Conservation (phyloP, 2,888 invertebrate genomes). For the Platynereis dumerilii region DNA sequence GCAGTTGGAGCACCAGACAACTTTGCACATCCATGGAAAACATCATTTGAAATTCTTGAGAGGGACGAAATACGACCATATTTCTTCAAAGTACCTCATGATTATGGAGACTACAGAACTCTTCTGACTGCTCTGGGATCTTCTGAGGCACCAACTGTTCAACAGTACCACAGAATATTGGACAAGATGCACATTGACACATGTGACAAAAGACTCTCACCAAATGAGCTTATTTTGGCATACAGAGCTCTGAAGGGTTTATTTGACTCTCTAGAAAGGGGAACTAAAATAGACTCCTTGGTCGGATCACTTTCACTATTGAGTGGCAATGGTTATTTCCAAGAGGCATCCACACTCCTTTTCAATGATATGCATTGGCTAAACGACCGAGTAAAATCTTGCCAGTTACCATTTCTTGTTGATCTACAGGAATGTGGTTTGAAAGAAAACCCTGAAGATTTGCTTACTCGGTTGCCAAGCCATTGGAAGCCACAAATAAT, state of each 20-base stretch:
- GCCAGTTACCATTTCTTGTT: constrained; percentile 33
- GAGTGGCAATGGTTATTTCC: constrained; percentile 27
- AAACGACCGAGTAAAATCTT: constrained; percentile 33
- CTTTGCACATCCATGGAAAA: constrained; percentile 33
- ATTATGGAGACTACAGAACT: constrained; percentile 36
- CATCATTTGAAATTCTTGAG: constrained; percentile 34
- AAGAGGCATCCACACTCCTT: constrained; percentile 26
- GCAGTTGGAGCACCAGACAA: constrained; percentile 28
- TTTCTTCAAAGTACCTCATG: constrained; percentile 38
- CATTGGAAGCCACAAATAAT: constrained; percentile 36
- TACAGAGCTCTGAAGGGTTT: constrained; percentile 36
- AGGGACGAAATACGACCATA: constrained; percentile 41
- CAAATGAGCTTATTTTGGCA: constrained; percentile 36
- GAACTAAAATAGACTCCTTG: constrained; percentile 3
- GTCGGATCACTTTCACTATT: constrained; percentile 27
- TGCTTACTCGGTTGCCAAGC: constrained; percentile 31
- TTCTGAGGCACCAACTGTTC: constrained; percentile 30
- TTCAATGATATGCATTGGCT: constrained; percentile 36
- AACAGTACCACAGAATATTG: constrained; percentile 40
- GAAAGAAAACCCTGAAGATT: constrained; percentile 25
- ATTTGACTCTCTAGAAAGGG: constrained; percentile 21
- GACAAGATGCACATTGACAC: constrained; percentile 27
- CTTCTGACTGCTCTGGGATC: constrained; percentile 42
- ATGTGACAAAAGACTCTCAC: too few species aligned
- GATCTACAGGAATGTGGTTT: constrained; percentile 32